Evolutionary conservation across 2,888 invertebrate genomes (phyloP), one percentile per base, ranked within the genome.

Genomic region (Drosophila lacicola): DNA sequence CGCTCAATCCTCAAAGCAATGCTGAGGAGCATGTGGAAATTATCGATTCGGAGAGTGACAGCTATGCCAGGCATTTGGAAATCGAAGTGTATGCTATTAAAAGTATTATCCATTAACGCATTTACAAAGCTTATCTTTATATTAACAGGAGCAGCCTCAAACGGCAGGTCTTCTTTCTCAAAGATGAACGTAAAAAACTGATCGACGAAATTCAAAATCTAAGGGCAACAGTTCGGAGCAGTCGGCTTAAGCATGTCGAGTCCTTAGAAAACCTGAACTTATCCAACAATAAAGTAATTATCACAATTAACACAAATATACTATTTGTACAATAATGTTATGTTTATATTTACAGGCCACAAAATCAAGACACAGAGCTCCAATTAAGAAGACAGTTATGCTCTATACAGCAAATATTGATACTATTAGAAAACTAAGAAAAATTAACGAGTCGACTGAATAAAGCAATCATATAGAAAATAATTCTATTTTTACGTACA

Each of bases 11-110:
- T 0, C 47, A 50, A 49, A n/a, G 57, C 19, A 64, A 62, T 25
- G 21, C 37, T 21, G 64, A 69, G 9, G 54, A 80, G 0, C 25
- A 75, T 60, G 49, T 70, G n/a, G 70, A 81, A 14, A 65, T 68
- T 2, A 58, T 68, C 1, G 78, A 70, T 34, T 36, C 62, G 0
- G 57, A 61, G 8, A 54, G 49, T 4, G 70, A 67, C 14, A 42
- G 11, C 36, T 80, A 83, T 41, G 60, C 73, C 0, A 66, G 51
- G 13, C 68, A 83, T 21, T 58, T 83, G 63, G 78, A 81, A 58
- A 51, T 46, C 2, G 73, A 80, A 70, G 62, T 81, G 81, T 81
- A 76, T 25, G 78, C 36, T 39, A 42, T 10, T 9, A 1, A 29
- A 41, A n/a, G 3, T 9, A n/a, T 25, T 49, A 11, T 17, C 9